Conservation (phyloP, 2,797 vertebrate species). For the Gobionotothen gibberifrons region DNA sequence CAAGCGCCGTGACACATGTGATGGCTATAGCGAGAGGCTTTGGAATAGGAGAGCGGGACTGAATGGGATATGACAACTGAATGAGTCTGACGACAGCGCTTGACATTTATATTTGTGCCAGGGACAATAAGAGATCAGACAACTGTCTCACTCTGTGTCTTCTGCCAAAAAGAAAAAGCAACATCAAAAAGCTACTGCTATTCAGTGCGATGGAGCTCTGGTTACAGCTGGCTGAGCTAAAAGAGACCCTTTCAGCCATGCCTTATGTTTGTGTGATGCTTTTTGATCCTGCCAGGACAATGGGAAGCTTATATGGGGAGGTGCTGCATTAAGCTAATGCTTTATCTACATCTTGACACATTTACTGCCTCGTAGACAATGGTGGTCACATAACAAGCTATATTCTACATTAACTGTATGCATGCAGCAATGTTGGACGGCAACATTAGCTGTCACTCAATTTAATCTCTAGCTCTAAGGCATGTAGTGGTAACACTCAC, state of each 20-base stretch:
- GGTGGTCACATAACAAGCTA: constrained; percentile 11
- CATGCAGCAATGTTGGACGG: constrained; percentile 4
- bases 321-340: constrained; percentile 44
- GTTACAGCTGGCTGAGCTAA: constrained; percentile 71
- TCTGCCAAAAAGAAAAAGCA: constrained; percentile 55
- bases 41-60: constrained; percentile 52
- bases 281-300: constrained; percentile 71
- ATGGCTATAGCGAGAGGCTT: constrained; percentile 56
- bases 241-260: constrained; percentile 70
- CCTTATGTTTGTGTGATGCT: constrained; percentile 51
- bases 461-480: constrained; percentile 13
- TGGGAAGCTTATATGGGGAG: constrained; percentile 36
- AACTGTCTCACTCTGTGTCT: constrained; percentile 67
- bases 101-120: constrained; percentile 76
- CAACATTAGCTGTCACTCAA: background rate
- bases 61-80: constrained; percentile 66
- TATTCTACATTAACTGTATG: constrained; percentile 18
- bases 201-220: constrained; percentile 58
- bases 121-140: constrained; percentile 80
- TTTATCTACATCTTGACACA: constrained; percentile 32
- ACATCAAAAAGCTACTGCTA: constrained; percentile 75
- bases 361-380: constrained; percentile 33
- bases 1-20: constrained; percentile 66
- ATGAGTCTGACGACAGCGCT: constrained; percentile 72
- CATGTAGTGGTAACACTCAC: background rate